Evolutionary conservation across 2,888 invertebrate species (phyloP), one percentile per base, ranked within the genome.

Genomic region (Nowickia ferox): DNA sequence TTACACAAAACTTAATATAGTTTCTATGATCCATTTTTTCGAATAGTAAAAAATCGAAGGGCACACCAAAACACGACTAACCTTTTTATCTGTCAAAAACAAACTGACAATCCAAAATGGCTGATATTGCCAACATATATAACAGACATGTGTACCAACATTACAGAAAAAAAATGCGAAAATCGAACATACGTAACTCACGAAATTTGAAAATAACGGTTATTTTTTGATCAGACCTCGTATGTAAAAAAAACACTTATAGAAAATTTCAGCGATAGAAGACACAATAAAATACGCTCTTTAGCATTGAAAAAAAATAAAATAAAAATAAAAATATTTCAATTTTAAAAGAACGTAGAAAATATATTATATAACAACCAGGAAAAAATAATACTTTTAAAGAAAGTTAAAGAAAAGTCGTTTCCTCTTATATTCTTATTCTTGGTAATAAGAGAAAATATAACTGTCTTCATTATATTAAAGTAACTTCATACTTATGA

Each of bases 231-330:
- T n/a, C n/a, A n/a, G n/a, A n/a, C n/a, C n/a, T n/a, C n/a, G n/a
- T n/a, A 76, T 61, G 63, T 9, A 55, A 48, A 71, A 46, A 76
- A 44, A 72, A 46, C 10, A 59, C 59, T 30, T 51, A 57, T 6
- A 66, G 22, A 51, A 78, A 69, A 40, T 13, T 53, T 55, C 11
- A 55, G 42, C 46, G 42, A 3, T 48, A 15, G 65, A 57, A 55
- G 19, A 76, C 38, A 53, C 68, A 75, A 65, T 13, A 59, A 68
- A 74, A 15, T 51, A 38, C 10, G 15, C 42, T 59, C n/a, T 22
- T 57, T 22, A 38, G 44, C 15, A 30, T 61, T 61, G 51, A 9
- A 19, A 6, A 19, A 6, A 4, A 51, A 42, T 17, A 11, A 19
- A 9, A 15, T 1, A 2, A 44, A 15, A 13, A 44, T 1, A 19